Conservation (phyloP, 2,113 vertebrate genomes). For the Ptilorrhoa leucosticta region DNA sequence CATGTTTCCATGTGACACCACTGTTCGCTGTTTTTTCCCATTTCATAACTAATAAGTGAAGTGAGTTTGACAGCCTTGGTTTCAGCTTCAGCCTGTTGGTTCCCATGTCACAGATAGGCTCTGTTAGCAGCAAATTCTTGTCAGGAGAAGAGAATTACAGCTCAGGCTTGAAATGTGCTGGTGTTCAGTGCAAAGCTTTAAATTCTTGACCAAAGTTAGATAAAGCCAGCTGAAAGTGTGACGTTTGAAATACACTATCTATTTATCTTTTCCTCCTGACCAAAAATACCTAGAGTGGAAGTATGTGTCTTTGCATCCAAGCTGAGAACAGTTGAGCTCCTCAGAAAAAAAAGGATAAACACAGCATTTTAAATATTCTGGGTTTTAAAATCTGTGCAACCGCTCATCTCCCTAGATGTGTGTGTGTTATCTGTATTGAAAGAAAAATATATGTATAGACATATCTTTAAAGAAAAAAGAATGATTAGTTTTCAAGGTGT, state of each 20-base stretch:
- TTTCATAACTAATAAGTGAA: conserved; percentile 34
- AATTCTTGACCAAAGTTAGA: conserved; percentile 52
- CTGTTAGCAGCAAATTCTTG: background rate
- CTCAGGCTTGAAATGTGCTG: background rate
- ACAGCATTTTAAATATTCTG: background rate
- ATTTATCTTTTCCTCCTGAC: conserved; percentile 17
- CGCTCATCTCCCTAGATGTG: background rate
- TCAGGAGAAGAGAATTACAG: conserved; percentile 21
- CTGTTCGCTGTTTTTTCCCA: background rate
- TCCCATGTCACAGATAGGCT: conserved; percentile 38
- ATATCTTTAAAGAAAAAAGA: background rate
- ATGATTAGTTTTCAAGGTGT: background rate
- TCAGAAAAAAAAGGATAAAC: background rate
- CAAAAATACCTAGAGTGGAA: conserved; percentile 47
- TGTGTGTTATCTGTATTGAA: background rate
- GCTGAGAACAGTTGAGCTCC: background rate
- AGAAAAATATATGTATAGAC: background rate
- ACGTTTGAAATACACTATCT: background rate
- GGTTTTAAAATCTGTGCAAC: background rate
- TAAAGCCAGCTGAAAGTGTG: background rate
- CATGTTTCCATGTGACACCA: background rate
- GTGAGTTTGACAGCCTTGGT: conserved; percentile 8
- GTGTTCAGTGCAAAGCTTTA: background rate
- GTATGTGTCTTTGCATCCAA: background rate
- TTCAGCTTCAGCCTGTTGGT: background rate